Percentiles rank a stretch among this genome's conserved stretches.
These are phyloP conservation scores for Gnathonemus longibarbis DNA, from an alignment of 2,113 vertebrate genomes.

Conservation along the genomic window DNA sequence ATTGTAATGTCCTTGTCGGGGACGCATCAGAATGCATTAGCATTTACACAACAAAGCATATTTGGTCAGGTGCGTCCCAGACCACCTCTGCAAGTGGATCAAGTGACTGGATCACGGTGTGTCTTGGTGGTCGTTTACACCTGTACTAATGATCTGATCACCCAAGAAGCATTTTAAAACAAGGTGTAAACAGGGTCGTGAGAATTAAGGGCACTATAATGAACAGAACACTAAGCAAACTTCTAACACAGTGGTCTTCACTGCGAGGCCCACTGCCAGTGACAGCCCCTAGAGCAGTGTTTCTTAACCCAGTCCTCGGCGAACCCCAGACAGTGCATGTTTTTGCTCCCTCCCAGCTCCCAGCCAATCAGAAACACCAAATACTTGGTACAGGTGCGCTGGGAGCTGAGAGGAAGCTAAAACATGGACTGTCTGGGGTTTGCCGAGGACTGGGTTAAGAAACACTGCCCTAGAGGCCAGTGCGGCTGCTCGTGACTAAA, in stretches of 20 bases:
- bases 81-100: not conserved
- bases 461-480: not conserved
- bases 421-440: too few species aligned
- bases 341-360: too few species aligned
- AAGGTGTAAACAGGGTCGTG: not conserved
- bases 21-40: not conserved
- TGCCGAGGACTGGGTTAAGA: too few species aligned
- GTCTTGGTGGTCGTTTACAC: not conserved
- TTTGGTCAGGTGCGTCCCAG: not conserved
- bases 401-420: too few species aligned
- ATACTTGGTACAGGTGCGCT: too few species aligned
- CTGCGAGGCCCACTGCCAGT: not conserved
- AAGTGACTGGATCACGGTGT: not conserved
- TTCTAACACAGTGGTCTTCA: not conserved
- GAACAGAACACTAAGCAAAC: not conserved
- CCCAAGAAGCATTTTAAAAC: not conserved
- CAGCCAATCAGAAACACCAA: too few species aligned
- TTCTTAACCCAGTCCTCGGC: too few species aligned
- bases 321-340: too few species aligned
- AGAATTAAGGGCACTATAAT: not conserved
- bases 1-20: not conserved
- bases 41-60: not conserved
- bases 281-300: too few species aligned
- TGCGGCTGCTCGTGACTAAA: not conserved
- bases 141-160: not conserved